Evolutionary conservation across 1,140 invertebrate species (phyloP).

Genomic region (Sminthurides bifidus): DNA sequence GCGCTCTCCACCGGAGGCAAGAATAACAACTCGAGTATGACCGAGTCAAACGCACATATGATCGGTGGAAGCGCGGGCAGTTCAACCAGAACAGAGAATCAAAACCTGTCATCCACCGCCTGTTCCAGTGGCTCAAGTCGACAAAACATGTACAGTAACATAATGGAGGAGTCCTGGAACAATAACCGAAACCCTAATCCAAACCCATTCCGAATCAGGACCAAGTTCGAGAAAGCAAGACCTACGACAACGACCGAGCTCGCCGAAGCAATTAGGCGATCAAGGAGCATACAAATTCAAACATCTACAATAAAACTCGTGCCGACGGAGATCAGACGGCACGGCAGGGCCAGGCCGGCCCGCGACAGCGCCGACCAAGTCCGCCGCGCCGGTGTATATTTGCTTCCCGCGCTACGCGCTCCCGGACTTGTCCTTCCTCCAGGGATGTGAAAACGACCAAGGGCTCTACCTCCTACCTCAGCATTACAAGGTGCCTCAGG

Average conservation of each 20-base stretch:
- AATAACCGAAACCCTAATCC: conserved; percentile 22
- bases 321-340: background rate
- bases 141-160: background rate
- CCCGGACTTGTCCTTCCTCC: conserved; percentile 74
- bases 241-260: conserved; percentile 18
- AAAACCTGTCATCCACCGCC: too few species aligned
- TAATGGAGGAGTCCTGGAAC: conserved; percentile 27
- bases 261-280: conserved; percentile 22
- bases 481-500: conserved; percentile 35
- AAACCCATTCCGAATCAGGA: conserved; percentile 6
- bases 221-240: background rate
- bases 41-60: conserved; percentile 3
- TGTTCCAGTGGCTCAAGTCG: too few species aligned
- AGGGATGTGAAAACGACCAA: conserved; percentile 27
- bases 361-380: background rate
- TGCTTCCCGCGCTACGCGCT: conserved; percentile 84
- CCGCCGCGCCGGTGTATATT: conserved; percentile 57
- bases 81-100: background rate
- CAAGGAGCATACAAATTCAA: conserved; percentile 28
- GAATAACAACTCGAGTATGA: conserved; percentile 3
- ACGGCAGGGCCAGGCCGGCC: conserved; percentile 4
- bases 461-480: conserved; percentile 44
- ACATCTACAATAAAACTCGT: conserved; percentile 15
- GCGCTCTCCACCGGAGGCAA: background rate
- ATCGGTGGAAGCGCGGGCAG: background rate